These are phyloP conservation scores for Acronicta aceris DNA, from an alignment of 2,888 invertebrate genomes.

Conservation along the genomic window DNA sequence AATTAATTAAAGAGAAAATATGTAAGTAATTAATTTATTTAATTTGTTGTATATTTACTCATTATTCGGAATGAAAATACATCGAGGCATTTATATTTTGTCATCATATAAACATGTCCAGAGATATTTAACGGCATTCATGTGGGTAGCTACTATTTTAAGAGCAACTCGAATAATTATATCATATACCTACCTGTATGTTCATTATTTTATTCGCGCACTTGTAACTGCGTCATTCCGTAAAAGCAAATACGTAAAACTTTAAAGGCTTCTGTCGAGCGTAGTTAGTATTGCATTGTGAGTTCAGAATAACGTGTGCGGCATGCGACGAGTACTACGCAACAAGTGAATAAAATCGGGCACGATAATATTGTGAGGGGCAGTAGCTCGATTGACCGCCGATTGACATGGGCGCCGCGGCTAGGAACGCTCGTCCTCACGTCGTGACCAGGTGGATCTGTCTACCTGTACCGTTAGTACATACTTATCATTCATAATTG, in stretches of 20 bases:
- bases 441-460: conserved; percentile 87
- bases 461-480: conserved; percentile 82
- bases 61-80: too few species aligned
- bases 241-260: conserved; percentile 70
- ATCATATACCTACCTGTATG: conserved; percentile 39
- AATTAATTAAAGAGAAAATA: too few species aligned
- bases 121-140: conserved; percentile 22
- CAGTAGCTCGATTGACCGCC: conserved; percentile 77
- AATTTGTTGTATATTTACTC: too few species aligned
- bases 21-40: too few species aligned
- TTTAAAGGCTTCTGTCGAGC: conserved; percentile 71
- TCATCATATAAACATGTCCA: conserved; percentile 5
- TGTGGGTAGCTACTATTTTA: conserved; percentile 29
- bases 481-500: conserved; percentile 48
- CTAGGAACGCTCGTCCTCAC: conserved; percentile 86
- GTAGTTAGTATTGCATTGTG: conserved; percentile 76
- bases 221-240: conserved; percentile 66
- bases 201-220: conserved; percentile 51
- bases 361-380: conserved; percentile 73
- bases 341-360: conserved; percentile 84
- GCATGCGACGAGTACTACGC: conserved; percentile 76
- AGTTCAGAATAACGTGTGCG: conserved; percentile 80
- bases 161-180: conserved; percentile 31
- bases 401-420: conserved; percentile 86
- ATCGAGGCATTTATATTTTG: conserved; percentile 4